Evolutionary conservation across 2,797 vertebrate genomes (phyloP), one percentile per base, ranked within the genome.

Genomic region (Microtus californicus): DNA sequence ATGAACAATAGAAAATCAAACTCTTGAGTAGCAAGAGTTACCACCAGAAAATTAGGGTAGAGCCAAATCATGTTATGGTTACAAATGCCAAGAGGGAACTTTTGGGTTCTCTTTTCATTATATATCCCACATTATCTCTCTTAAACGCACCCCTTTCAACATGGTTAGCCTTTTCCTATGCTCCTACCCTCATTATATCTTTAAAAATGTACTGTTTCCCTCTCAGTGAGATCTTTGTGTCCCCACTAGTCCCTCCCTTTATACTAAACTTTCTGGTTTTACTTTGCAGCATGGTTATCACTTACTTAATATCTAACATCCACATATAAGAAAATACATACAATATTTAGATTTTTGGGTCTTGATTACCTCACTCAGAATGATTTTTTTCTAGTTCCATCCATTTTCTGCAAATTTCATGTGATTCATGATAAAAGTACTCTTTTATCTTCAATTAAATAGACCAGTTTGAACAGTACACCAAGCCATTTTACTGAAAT

Each of bases 391-490:
- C 27, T 63, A 45, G 5, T 45, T 65, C 15, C 15, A 40, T 63
- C 25, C 17, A 65, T 63, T 83, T 83, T 17, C 17, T 45, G 40
- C 40, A 19, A 27, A 83, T 83, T 83, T 17, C 40, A 65, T 83
- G 40, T 34, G 17, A 83, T 65, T 65, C 81, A 65, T 51, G 45
- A 51, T 21, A 65, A 12, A 19, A 65, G 40, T 45, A 34, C 40
- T 45, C 40, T 65, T 63, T 67, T 45, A n/a, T 81, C 82, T 54
- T 82, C 0, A 31, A 34, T 87, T 51, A n/a, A 31, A 65, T 76
- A 92, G 14, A 82, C 9, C 67, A 92, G 65, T 14, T 97, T 25
- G 51, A 79, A 97, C 96, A 13, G n/a, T 31, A n/a, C 87, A n/a
- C 31, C 61, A 51, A 90, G 76, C 34, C 63, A 93, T 89, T 95